These are phyloP conservation scores for Vollenhovia emeryi DNA, from an alignment of 1,140 invertebrate species.

Conservation along the genomic window DNA sequence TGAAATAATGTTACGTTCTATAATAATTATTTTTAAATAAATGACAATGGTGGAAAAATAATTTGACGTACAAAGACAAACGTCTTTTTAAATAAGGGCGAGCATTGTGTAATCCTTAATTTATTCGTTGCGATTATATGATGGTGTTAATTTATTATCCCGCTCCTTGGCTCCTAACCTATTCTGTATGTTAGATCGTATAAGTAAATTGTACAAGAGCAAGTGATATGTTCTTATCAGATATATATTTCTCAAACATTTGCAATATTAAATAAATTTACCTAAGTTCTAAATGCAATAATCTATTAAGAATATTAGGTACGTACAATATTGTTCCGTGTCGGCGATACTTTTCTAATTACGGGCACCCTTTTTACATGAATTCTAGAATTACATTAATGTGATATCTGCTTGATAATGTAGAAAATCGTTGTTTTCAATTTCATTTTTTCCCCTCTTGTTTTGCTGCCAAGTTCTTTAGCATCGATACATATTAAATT, in stretches of 20 bases:
- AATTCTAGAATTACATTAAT: not conserved
- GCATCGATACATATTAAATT: not conserved
- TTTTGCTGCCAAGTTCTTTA: not conserved
- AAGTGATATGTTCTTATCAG: not conserved
- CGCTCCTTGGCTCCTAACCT: not conserved
- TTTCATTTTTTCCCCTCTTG: not conserved
- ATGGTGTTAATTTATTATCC: conserved; percentile 23
- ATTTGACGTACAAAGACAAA: conserved; percentile 33
- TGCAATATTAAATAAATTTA: conserved; percentile 24
- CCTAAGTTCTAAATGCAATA: not conserved
- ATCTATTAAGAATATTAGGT: conserved; percentile 1
- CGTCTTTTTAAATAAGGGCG: not conserved
- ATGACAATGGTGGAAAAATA: conserved; percentile 29
- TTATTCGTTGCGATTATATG: conserved; percentile 35
- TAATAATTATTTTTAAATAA: conserved; percentile 43
- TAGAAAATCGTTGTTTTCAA: not conserved
- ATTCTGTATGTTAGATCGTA: not conserved
- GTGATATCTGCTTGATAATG: not conserved
- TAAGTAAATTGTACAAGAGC: conserved; percentile 7
- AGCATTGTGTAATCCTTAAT: conserved; percentile 29
- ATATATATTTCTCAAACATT: conserved; percentile 1
- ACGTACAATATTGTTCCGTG: not conserved
- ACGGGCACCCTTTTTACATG: not conserved
- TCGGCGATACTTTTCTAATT: not conserved
- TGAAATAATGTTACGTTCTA: conserved; percentile 12